phyloP scores from a whole-genome alignment of 2,888 invertebrate genomes.

The Microchrysa polita region DNA sequence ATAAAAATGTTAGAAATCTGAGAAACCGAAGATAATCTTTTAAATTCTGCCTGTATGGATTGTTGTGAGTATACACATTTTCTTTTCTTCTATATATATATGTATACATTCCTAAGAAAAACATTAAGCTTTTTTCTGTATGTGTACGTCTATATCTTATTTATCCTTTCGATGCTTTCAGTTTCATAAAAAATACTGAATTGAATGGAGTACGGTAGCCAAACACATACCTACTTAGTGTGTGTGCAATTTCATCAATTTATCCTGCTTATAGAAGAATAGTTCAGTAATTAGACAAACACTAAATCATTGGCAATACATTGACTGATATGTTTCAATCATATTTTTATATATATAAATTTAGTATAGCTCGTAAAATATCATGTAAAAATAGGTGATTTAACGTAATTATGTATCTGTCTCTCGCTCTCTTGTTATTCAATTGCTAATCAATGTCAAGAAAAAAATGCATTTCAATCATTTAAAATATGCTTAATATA shows the following conservation, averaged over 20 bases:
- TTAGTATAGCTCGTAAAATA: no score
- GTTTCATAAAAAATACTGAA: not conserved
- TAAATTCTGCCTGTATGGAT: constrained; percentile 34
- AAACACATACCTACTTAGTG: no score
- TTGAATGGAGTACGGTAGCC: not conserved
- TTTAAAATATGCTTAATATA: constrained; percentile 17
- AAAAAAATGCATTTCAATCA: constrained; percentile 36
- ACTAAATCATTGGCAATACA: no score
- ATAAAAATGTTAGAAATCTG: not conserved
- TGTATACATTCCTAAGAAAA: not conserved
- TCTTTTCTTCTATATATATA: not conserved
- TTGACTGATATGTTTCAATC: no score
- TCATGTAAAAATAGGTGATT: no score
- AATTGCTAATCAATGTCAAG: not conserved
- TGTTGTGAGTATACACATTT: constrained; percentile 26
- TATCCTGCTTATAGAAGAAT: no score
- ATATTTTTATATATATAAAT: no score
- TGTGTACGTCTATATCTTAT: not conserved
- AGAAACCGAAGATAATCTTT: constrained; percentile 36
- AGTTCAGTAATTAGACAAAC: no score
- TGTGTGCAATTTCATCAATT: not conserved
- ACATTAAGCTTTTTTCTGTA: not conserved
- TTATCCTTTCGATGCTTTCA: not conserved
- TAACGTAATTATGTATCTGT: no score
- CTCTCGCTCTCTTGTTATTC: not conserved